phyloP scores from a whole-genome alignment of 2,888 invertebrate genomes.

The Marasmarcha lunaedactyla region DNA sequence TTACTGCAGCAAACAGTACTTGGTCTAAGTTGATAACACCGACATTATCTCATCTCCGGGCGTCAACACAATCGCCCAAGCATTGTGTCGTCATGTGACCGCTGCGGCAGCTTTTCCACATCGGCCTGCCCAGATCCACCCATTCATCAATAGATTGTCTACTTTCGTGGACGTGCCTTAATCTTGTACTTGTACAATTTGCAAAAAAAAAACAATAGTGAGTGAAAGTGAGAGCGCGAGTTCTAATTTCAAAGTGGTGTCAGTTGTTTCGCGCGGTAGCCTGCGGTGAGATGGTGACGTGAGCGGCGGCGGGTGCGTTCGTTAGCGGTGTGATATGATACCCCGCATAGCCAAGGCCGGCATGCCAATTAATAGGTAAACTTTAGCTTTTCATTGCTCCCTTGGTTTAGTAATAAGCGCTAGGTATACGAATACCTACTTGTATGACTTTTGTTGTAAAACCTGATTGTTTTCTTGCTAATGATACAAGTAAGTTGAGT shows the following conservation, averaged over 20 bases:
- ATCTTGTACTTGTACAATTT: constrained; percentile 5
- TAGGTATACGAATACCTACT: no score
- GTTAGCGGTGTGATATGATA: no score
- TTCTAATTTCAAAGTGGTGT: background rate
- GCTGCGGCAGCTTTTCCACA: constrained; percentile 3
- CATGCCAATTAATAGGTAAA: no score
- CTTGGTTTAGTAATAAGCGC: no score
- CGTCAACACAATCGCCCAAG: constrained; percentile 19
- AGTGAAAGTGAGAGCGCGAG: constrained; percentile 14
- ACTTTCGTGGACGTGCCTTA: constrained; percentile 39
- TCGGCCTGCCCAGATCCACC: constrained; percentile 12
- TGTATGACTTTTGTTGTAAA: no score
- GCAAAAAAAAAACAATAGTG: constrained; percentile 17
- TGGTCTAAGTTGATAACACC: constrained; percentile 8
- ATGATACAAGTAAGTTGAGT: no score
- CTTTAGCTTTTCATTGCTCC: no score
- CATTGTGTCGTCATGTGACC: constrained; percentile 36
- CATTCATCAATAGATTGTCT: constrained; percentile 34
- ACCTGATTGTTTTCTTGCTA: no score
- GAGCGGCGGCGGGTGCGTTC: no score
- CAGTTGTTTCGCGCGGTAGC: background rate
- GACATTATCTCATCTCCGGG: constrained; percentile 16
- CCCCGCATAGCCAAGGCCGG: no score
- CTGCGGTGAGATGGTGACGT: background rate
- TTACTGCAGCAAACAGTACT: background rate